phyloP scores from a whole-genome alignment of 2,888 invertebrate genomes.

The Melieria picta region DNA sequence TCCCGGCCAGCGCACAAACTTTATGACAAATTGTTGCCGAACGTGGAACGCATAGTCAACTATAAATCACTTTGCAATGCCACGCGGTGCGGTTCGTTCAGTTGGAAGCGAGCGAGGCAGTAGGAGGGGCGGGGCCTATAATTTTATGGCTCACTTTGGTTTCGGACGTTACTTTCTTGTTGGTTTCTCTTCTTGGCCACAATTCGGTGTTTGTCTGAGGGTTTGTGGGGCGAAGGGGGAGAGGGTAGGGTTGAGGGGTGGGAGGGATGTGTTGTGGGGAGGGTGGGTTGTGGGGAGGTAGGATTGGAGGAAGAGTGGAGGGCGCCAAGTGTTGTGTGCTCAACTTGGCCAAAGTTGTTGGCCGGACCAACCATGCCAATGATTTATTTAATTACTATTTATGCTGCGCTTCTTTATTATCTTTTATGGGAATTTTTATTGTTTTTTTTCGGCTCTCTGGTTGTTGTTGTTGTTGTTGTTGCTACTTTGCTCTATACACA shows the following conservation, averaged over 20 bases:
- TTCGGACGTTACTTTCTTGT: not conserved
- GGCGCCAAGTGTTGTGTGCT: too few relatives aligned
- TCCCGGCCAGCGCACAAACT: slow-evolving; percentile 39
- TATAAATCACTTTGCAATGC: slow-evolving; percentile 29
- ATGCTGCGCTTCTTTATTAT: not conserved
- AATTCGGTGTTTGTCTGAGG: not conserved
- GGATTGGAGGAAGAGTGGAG: not conserved
- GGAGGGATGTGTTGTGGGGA: too few relatives aligned
- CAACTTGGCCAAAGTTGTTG: too few relatives aligned
- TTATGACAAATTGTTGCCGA: slow-evolving; percentile 59
- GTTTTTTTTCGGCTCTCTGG: not conserved
- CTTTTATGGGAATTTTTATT: not conserved
- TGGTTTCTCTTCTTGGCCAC: not conserved
- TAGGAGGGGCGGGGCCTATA: too few relatives aligned
- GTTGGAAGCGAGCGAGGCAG: too few relatives aligned
- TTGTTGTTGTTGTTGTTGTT: too few relatives aligned
- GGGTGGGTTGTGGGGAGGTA: not conserved
- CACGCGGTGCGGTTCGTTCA: too few relatives aligned
- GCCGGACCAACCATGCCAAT: not conserved
- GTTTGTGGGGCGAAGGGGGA: not conserved
- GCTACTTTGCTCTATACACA: too few relatives aligned
- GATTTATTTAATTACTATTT: slow-evolving; percentile 13
- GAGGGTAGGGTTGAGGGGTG: too few relatives aligned
- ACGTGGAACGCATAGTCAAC: slow-evolving; percentile 47
- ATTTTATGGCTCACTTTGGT: not conserved